phyloP scores from a whole-genome alignment of 2,797 vertebrate species.

The Mormyrops attenuatus region DNA sequence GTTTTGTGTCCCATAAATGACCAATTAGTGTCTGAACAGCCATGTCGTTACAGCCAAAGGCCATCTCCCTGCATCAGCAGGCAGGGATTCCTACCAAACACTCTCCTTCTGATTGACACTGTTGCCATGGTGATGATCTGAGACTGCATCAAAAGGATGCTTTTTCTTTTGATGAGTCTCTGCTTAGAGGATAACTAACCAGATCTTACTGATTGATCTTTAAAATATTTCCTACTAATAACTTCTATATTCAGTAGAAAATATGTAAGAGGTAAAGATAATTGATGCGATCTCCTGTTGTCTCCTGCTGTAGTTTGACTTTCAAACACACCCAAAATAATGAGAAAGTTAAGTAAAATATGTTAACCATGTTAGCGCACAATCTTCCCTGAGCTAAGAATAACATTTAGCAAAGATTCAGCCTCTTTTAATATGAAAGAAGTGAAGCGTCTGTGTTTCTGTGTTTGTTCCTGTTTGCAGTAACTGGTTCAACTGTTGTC shows the following conservation, averaged over 20 bases:
- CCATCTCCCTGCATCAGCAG: background rate
- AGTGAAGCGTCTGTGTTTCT: background rate
- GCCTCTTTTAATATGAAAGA: background rate
- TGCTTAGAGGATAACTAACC: background rate
- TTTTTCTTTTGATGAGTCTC: slow-evolving; percentile 2
- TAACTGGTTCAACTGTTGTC: slow-evolving; percentile 1
- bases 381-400: background rate
- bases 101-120: slow-evolving; percentile 1
- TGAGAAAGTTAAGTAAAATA: background rate
- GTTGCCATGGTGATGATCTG: background rate
- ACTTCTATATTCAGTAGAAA: background rate
- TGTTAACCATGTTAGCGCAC: background rate
- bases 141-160: background rate
- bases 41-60: background rate
- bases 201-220: slow-evolving; percentile 5
- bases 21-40: background rate
- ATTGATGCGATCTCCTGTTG: background rate
- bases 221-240: background rate
- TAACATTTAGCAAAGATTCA: background rate
- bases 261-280: background rate
- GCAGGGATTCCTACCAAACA: background rate
- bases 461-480: background rate
- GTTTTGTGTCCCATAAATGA: background rate
- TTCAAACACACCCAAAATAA: background rate
- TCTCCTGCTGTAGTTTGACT: background rate